Evolutionary conservation across 2,113 vertebrate genomes (phyloP), one percentile per base, ranked within the genome.

Genomic region (Psittacus erithacus): DNA sequence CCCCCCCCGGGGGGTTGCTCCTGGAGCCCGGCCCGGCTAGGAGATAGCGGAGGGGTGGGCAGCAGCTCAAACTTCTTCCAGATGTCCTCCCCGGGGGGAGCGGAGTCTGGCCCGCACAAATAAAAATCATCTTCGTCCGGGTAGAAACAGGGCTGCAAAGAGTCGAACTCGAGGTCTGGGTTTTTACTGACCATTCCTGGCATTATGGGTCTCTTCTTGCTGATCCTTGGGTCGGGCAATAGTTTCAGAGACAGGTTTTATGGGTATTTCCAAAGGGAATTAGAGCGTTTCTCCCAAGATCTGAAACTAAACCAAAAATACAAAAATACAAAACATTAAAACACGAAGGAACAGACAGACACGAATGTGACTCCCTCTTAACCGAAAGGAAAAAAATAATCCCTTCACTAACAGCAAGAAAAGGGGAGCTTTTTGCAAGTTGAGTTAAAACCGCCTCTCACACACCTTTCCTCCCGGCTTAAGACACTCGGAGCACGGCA

Each of bases 61-160:
- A 99, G 97, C 96, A 99, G 97, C 98, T 99, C 99, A 97, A 99
- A 99, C 99, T 99, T 99, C 98, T 99, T 99, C 99, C 99, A 99
- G 98, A 99, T 99, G 99, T 99, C 99, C 98, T 99, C 99, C 88
- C 99, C 99, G 50, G 99, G 99, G 90, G 99, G 99, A 87, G 99
- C 99, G 67, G 98, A 98, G 98, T 99, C 99, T 50, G 99, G 99
- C 96, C 99, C 99, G 97, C 99, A 99, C 94, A 98, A 98, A 97
- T 99, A 99, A 98, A 99, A 99, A 97, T 99, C 99, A 97, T 99
- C 99, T 98, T 99, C 99, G 93, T 99, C 99, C 47, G 99, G 99
- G 92, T 99, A 99, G 97, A 99, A 99, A 96, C 99, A 99, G 83
- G 99, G 99, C 97, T 99, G 99, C 97, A 99, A 97, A 73, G 99